Percentiles rank a stretch among this genome's conserved stretches.
These are phyloP conservation scores for Nephotettix cincticeps DNA, from an alignment of 1,140 invertebrate genomes.

Conservation along the genomic window DNA sequence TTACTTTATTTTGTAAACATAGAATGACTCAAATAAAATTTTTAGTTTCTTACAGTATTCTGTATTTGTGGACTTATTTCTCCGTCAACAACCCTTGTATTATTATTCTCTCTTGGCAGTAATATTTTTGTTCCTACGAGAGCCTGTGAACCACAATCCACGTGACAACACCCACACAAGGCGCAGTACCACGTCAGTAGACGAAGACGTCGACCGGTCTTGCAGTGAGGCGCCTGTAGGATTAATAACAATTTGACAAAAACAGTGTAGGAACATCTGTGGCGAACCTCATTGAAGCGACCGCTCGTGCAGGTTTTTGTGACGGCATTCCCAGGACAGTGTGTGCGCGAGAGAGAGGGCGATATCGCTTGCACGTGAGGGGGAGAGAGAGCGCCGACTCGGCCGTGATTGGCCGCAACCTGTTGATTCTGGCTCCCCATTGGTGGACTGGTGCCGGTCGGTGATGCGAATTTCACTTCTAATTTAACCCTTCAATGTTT, in stretches of 20 bases:
- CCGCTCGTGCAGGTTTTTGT: conserved; percentile 16
- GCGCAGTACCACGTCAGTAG: too few species aligned
- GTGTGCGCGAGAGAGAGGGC: neutral
- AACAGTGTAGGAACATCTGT: neutral
- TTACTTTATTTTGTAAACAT: too few species aligned
- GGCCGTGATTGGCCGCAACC: conserved; percentile 1
- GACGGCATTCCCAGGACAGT: conserved; percentile 2
- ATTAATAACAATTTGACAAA: conserved; percentile 18
- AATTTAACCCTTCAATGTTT: neutral
- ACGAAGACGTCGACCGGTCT: too few species aligned
- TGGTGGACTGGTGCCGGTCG: neutral
- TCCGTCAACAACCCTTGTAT: too few species aligned
- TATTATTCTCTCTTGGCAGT: too few species aligned
- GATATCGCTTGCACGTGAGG: neutral
- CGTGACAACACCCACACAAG: too few species aligned
- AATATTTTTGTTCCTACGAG: too few species aligned
- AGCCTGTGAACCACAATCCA: too few species aligned
- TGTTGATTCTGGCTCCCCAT: neutral
- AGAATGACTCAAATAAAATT: too few species aligned
- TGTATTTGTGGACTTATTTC: too few species aligned
- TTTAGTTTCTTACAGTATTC: too few species aligned
- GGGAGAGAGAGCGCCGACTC: neutral
- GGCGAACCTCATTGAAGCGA: neutral
- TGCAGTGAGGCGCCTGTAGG: neutral
- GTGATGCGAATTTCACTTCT: conserved; percentile 1